phyloP scores from a whole-genome alignment of 2,113 vertebrate species.

The Ptychochromis oligacanthus region DNA sequence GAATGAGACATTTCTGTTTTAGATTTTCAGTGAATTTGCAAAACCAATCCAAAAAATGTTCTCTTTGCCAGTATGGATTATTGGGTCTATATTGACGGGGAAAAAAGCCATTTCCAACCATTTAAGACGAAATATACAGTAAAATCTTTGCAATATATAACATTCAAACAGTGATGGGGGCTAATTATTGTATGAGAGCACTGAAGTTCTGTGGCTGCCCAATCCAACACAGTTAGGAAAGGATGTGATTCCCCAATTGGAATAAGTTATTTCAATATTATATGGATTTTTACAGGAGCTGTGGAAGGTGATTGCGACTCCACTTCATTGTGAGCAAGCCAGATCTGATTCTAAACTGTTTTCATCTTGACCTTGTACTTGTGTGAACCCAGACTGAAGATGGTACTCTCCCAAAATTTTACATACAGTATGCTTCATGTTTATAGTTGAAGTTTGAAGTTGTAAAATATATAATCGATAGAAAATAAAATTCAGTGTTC shows the following conservation, averaged over 20 bases:
- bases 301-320: constrained; percentile 55
- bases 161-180: neutral
- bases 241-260: neutral
- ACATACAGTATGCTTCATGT: neutral
- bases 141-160: neutral
- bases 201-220: neutral
- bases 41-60: too few relatives aligned
- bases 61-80: too few relatives aligned
- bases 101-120: neutral
- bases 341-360: neutral
- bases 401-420: rapidly evolving
- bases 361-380: neutral
- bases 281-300: constrained; percentile 49
- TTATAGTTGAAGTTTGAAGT: neutral
- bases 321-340: neutral
- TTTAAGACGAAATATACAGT: neutral
- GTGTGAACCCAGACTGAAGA: neutral
- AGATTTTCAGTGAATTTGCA: too few relatives aligned
- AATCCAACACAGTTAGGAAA: neutral
- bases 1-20: too few relatives aligned
- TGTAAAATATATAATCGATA: neutral
- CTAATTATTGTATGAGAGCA: neutral
- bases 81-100: too few relatives aligned
- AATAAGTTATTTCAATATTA: neutral
- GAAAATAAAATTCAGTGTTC: neutral